Evolutionary conservation across 2,113 vertebrate genomes (phyloP).

Genomic region (Plectropomus leopardus): DNA sequence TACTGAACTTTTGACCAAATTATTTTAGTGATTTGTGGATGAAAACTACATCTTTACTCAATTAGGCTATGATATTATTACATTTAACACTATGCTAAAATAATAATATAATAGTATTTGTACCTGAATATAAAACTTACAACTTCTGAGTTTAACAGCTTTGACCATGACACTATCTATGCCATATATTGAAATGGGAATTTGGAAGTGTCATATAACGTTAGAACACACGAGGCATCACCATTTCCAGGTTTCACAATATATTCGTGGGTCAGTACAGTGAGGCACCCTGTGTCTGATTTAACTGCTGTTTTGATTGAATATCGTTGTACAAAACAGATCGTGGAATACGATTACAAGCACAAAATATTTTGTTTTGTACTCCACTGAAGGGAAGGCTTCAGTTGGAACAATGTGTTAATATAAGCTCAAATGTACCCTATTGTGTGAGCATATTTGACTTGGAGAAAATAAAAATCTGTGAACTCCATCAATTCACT

Average conservation of each 20-base stretch:
- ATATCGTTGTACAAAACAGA: neutral
- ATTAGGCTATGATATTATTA: neutral
- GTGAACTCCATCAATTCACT: slow-evolving; percentile 34
- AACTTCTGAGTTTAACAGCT: neutral
- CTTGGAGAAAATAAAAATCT: neutral
- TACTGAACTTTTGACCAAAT: neutral
- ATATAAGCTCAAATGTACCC: slow-evolving; percentile 4
- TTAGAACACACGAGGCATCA: too few species aligned
- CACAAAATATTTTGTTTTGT: neutral
- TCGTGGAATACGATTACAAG: neutral
- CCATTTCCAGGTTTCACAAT: neutral
- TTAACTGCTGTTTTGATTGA: neutral
- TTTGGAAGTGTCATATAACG: too few species aligned
- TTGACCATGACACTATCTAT: neutral
- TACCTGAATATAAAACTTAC: neutral
- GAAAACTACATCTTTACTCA: neutral
- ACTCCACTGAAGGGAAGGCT: neutral
- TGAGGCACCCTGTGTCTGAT: neutral
- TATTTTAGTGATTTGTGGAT: neutral
- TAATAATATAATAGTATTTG: neutral
- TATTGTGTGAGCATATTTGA: slow-evolving; percentile 34
- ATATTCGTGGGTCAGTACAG: neutral
- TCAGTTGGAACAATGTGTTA: slow-evolving; percentile 3
- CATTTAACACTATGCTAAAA: neutral
- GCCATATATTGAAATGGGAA: too few species aligned